These are phyloP conservation scores for Hyppa rectilinea DNA, from an alignment of 2,888 invertebrate genomes.

Conservation along the genomic window DNA sequence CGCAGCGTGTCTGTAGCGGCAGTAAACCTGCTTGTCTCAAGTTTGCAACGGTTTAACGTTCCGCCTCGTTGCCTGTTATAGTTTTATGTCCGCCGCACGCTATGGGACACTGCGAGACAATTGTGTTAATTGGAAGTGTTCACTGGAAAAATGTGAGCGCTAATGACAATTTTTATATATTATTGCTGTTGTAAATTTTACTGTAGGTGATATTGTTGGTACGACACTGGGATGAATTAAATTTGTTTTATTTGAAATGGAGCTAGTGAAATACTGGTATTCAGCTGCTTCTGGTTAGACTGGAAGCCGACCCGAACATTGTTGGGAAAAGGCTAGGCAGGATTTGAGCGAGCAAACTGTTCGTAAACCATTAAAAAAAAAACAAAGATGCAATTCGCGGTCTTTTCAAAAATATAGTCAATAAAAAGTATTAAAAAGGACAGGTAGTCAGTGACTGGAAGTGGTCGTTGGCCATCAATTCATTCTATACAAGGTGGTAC, in stretches of 20 bases:
- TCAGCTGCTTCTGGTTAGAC: no score
- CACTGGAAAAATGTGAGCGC: conserved; percentile 33
- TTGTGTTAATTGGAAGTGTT: conserved; percentile 63
- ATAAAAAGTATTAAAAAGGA: no score
- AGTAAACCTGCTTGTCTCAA: conserved; percentile 70
- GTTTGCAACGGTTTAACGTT: conserved; percentile 70
- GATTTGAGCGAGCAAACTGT: neutral
- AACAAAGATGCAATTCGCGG: neutral
- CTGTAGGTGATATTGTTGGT: neutral
- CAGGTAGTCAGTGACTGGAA: neutral
- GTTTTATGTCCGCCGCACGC: conserved; percentile 69
- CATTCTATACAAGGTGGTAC: no score
- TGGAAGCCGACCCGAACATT: no score
- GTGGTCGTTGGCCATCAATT: neutral
- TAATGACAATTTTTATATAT: conserved; percentile 42
- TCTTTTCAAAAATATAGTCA: no score
- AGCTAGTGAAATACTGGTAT: no score
- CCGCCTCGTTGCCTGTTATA: conserved; percentile 66
- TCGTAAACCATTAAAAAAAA: neutral
- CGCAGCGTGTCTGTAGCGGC: conserved; percentile 72
- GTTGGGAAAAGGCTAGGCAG: no score
- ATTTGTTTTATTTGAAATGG: neutral
- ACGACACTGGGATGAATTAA: neutral
- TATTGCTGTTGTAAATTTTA: conserved; percentile 29
- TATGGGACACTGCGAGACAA: conserved; percentile 58